Percentiles rank a stretch among this genome's conserved stretches.
phyloP scores from a whole-genome alignment of 2,797 vertebrate species.

The Botia almorhae region DNA sequence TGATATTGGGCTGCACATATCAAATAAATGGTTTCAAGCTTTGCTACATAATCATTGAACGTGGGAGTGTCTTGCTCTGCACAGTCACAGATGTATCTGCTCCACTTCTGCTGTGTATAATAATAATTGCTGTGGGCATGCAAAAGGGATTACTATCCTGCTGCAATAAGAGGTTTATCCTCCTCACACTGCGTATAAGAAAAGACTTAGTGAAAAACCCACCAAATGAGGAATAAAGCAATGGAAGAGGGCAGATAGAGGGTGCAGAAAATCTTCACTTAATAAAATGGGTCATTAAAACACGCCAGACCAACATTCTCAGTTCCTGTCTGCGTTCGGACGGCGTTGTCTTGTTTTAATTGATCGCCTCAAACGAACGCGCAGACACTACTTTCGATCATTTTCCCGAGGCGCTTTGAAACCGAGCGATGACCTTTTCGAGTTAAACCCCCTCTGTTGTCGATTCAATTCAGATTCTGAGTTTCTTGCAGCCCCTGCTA shows the following conservation, averaged over 20 bases:
- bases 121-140: constrained; percentile 46
- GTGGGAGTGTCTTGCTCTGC: constrained; percentile 38
- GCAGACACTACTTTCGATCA: constrained; percentile 8
- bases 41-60: constrained; percentile 15
- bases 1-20: constrained; percentile 17
- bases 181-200: constrained; percentile 36
- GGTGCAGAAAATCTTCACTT: constrained; percentile 42
- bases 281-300: constrained; percentile 43
- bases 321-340: background rate
- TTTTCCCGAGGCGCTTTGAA: constrained; percentile 28
- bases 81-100: constrained; percentile 33
- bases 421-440: constrained; percentile 20
- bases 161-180: constrained; percentile 60
- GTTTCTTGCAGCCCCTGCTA: constrained; percentile 4
- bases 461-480: constrained; percentile 26
- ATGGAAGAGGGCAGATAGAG: constrained; percentile 36
- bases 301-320: background rate
- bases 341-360: background rate
- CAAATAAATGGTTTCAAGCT: constrained; percentile 27
- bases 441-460: constrained; percentile 32
- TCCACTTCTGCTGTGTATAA: constrained; percentile 53
- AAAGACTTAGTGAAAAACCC: constrained; percentile 50
- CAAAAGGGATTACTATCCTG: constrained; percentile 56
- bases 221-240: constrained; percentile 49
- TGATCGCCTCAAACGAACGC: constrained; percentile 13